phyloP scores from a whole-genome alignment of 2,113 vertebrate genomes.

The Atherinomorus stipes region DNA sequence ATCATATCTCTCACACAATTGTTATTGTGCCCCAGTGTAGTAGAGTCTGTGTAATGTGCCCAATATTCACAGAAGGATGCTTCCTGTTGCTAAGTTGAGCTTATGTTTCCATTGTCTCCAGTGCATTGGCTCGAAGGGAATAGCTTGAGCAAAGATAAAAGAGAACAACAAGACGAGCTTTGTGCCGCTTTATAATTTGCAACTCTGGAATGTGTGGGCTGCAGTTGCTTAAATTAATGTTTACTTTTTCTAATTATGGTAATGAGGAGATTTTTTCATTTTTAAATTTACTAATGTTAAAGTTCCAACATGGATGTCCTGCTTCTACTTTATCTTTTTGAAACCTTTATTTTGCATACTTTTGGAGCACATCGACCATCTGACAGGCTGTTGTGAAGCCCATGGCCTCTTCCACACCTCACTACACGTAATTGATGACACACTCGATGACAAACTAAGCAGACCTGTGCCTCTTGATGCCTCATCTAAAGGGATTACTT shows the following conservation, averaged over 20 bases:
- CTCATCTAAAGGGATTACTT: conserved; percentile 25
- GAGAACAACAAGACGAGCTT: conserved; percentile 66
- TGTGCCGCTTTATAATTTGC: conserved; percentile 70
- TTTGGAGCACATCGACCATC: neutral
- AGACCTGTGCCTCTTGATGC: conserved; percentile 24
- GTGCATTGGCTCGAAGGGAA: conserved; percentile 61
- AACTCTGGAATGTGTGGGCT: conserved; percentile 58
- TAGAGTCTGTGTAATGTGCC: conserved; percentile 26
- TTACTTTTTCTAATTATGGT: conserved; percentile 42
- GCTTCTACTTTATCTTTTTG: neutral
- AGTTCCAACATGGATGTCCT: neutral
- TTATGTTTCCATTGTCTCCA: conserved; percentile 66
- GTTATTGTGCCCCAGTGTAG: conserved; percentile 27
- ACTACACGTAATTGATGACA: neutral
- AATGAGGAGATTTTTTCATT: no score
- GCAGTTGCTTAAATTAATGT: conserved; percentile 51
- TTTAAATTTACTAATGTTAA: conserved; percentile 13
- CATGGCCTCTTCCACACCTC: neutral
- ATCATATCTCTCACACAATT: conserved; percentile 30
- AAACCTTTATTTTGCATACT: neutral
- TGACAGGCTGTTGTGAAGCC: conserved; percentile 3
- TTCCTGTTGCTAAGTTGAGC: conserved; percentile 74
- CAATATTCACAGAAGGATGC: conserved; percentile 44
- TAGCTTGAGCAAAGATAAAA: conserved; percentile 67
- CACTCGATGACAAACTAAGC: conserved; percentile 24